A percentile compares a stretch with the other conserved stretches of the same genome.
These are phyloP conservation scores for Trypoxylus dichotomus DNA, from an alignment of 1,140 invertebrate species.

Conservation along the genomic window DNA sequence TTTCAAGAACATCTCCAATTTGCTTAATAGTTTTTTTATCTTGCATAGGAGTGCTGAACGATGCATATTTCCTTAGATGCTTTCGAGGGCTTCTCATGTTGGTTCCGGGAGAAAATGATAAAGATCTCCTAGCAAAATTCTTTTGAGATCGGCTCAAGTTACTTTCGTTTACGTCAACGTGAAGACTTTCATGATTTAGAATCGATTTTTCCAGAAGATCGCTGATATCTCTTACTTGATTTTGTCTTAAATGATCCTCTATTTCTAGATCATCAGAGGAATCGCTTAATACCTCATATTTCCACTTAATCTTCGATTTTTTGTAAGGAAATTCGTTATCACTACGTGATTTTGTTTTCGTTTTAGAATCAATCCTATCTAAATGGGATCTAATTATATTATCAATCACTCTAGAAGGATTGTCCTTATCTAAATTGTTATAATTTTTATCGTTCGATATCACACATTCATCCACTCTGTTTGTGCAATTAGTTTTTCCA, in stretches of 20 bases:
- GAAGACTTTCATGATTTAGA: background rate
- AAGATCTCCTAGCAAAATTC: background rate
- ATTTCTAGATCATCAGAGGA: background rate
- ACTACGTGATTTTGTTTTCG: background rate
- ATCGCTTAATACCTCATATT: slow-evolving; percentile 4
- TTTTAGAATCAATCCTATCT: background rate
- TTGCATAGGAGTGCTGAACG: background rate
- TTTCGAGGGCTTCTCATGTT: background rate
- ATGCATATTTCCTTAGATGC: background rate
- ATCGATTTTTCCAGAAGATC: background rate
- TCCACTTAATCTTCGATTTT: background rate
- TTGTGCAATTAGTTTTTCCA: no score
- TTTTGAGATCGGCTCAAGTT: background rate
- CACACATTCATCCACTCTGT: no score
- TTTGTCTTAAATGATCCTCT: background rate
- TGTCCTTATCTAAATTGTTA: no score
- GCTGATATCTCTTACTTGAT: background rate
- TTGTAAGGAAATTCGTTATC: background rate
- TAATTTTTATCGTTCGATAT: no score
- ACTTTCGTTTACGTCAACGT: background rate
- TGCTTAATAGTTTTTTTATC: background rate
- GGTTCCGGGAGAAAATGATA: background rate
- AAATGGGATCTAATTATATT: background rate
- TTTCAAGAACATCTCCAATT: background rate
- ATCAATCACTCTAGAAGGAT: no score